Conservation (phyloP, 2,113 vertebrate genomes). For the Sigmodon hispidus region DNA sequence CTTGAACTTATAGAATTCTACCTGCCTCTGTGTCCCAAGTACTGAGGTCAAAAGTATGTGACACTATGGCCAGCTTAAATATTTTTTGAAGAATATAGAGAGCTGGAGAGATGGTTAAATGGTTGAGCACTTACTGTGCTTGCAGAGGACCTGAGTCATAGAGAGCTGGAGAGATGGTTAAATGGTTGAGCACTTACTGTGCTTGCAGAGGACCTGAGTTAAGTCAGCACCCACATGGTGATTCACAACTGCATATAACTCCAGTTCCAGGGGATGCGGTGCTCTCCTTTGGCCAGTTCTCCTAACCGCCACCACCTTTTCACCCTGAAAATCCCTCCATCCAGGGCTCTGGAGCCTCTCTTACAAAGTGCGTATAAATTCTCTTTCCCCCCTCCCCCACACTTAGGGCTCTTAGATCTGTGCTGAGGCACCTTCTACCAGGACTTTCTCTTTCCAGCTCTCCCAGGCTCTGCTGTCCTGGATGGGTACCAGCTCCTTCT, state of each 20-base stretch:
- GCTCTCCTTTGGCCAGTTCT: background rate
- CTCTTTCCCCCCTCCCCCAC: background rate
- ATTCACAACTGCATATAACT: background rate
- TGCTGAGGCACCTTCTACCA: background rate
- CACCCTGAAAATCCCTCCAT: background rate
- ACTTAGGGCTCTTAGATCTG: background rate
- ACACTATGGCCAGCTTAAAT: background rate
- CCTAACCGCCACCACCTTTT: background rate
- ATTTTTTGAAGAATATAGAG: background rate
- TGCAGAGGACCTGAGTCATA: background rate
- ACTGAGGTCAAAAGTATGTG: background rate
- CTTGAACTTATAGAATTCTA: background rate
- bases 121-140: background rate
- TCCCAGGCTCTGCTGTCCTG: background rate
- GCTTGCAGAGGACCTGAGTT: background rate
- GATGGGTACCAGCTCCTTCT: background rate
- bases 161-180: background rate
- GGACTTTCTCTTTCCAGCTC: background rate
- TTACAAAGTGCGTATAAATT: background rate
- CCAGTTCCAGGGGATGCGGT: background rate
- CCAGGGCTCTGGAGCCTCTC: background rate
- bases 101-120: background rate
- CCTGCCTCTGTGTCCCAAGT: background rate
- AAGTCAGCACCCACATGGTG: background rate
- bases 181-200: background rate